phyloP scores from a whole-genome alignment of 2,888 invertebrate genomes.

The Platycnemis pennipes region DNA sequence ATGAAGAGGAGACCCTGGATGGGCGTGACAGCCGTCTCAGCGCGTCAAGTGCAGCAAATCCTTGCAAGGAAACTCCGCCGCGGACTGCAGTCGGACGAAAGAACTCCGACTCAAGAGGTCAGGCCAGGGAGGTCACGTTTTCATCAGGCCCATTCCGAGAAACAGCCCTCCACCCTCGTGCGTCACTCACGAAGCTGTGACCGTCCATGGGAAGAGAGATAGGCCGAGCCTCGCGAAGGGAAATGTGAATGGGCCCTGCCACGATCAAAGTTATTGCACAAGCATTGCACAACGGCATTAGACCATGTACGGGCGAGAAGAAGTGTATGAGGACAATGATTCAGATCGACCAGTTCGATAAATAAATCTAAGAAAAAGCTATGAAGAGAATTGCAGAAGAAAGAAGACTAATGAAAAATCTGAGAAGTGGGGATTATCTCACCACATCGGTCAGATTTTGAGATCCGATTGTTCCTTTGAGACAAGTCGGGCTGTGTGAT shows the following conservation, averaged over 20 bases:
- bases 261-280: neutral
- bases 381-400: no score
- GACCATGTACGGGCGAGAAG: neutral
- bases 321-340: neutral
- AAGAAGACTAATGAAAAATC: no score
- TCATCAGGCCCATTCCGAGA: slow-evolving; percentile 12
- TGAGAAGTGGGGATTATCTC: no score
- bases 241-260: neutral
- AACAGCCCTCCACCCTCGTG: neutral
- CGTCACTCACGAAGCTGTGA: slow-evolving; percentile 6
- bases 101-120: neutral
- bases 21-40: neutral
- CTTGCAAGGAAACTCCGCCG: slow-evolving; percentile 4
- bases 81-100: neutral
- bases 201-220: neutral
- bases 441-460: no score
- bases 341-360: neutral
- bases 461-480: no score
- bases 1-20: no score
- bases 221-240: neutral
- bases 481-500: no score
- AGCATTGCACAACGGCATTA: neutral
- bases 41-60: neutral
- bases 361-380: neutral
- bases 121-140: slow-evolving; percentile 5